phyloP scores from a whole-genome alignment of 2,888 invertebrate species.

The Charanyca ferruginea region DNA sequence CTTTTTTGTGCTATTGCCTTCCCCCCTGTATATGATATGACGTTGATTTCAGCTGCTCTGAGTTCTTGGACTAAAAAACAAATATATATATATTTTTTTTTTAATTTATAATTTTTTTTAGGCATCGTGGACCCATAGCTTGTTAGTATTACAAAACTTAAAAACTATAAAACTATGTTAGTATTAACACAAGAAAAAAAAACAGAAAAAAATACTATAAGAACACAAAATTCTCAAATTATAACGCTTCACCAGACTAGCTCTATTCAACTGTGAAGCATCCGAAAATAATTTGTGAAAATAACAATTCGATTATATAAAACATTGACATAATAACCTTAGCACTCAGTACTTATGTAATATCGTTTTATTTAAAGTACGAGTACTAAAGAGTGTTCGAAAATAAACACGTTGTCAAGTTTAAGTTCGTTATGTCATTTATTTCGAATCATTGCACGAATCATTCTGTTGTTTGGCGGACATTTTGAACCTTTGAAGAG shows the following conservation, averaged over 20 bases:
- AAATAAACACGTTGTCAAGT: slow-evolving; percentile 29
- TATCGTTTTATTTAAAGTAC: slow-evolving; percentile 37
- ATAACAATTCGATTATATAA: slow-evolving; percentile 60
- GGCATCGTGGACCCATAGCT: too few species aligned
- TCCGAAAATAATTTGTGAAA: slow-evolving; percentile 45
- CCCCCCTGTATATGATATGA: too few species aligned
- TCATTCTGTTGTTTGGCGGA: background rate
- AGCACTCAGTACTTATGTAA: slow-evolving; percentile 27
- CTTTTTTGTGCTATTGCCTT: too few species aligned
- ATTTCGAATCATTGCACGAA: slow-evolving; percentile 12
- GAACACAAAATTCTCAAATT: slow-evolving; percentile 3
- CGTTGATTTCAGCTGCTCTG: too few species aligned
- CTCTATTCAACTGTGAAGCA: slow-evolving; percentile 44
- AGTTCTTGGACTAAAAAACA: too few species aligned
- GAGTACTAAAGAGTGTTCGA: too few species aligned
- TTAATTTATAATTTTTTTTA: too few species aligned
- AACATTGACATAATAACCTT: slow-evolving; percentile 44
- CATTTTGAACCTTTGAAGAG: background rate
- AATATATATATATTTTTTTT: too few species aligned
- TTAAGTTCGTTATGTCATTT: slow-evolving; percentile 38
- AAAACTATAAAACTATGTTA: too few species aligned
- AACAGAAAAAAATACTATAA: too few species aligned
- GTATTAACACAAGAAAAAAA: too few species aligned
- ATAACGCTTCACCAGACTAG: slow-evolving; percentile 20
- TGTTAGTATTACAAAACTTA: too few species aligned